phyloP scores from a whole-genome alignment of 2,113 vertebrate species.

The Drymodes brunneopygia region DNA sequence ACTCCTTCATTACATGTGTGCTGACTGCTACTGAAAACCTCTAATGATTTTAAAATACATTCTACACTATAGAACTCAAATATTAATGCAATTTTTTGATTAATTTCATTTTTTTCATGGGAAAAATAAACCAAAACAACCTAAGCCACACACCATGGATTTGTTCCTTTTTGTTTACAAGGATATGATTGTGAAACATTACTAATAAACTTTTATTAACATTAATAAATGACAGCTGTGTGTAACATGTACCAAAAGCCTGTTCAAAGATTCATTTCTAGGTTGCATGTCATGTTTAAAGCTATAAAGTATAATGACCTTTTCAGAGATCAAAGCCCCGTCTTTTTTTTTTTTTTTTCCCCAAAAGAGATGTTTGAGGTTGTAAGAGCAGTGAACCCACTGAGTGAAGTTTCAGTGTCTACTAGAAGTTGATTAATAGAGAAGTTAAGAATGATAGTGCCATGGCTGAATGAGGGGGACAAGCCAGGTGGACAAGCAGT shows the following conservation, averaged over 20 bases:
- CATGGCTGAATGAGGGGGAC: background rate
- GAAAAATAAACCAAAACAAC: background rate
- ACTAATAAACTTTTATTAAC: constrained; percentile 56
- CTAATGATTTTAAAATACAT: background rate
- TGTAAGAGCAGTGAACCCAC: background rate
- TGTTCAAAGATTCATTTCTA: constrained; percentile 24
- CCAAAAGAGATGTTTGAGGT: background rate
- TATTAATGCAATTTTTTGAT: background rate
- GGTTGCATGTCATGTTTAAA: constrained; percentile 44
- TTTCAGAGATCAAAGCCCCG: constrained; percentile 11
- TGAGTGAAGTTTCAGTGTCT: background rate
- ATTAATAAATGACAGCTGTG: constrained; percentile 58
- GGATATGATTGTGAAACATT: constrained; percentile 51
- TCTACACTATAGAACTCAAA: background rate
- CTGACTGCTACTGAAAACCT: background rate
- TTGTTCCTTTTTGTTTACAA: constrained; percentile 42
- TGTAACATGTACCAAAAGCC: constrained; percentile 2
- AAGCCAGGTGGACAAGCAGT: background rate
- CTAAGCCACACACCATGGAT: background rate
- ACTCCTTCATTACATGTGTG: background rate
- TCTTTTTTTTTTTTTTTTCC: background rate
- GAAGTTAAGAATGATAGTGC: background rate
- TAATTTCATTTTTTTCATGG: background rate
- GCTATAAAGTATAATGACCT: constrained; percentile 29
- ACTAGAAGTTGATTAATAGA: background rate